Percentiles rank a stretch among this genome's conserved stretches.
Evolutionary conservation across 2,888 invertebrate genomes (phyloP).

Genomic region (Phorcus lineatus): DNA sequence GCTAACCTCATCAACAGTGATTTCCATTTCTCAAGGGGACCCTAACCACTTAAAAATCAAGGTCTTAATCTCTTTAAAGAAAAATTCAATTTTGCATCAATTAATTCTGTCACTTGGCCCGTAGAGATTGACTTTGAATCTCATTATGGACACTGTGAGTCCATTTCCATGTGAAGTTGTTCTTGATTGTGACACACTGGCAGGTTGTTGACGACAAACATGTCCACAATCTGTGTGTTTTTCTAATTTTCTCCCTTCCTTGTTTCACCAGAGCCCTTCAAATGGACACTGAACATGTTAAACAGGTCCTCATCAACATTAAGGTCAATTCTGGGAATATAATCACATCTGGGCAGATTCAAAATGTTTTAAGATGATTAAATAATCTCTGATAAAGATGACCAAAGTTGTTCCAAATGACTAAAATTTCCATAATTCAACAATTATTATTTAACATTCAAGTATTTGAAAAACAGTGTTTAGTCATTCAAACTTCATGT

Average conservation of each 20-base stretch:
- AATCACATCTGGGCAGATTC: too few relatives aligned
- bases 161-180: slow-evolving; percentile 12
- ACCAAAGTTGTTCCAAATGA: too few relatives aligned
- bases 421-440: too few relatives aligned
- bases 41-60: not conserved
- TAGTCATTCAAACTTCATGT: too few relatives aligned
- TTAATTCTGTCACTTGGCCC: not conserved
- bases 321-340: too few relatives aligned
- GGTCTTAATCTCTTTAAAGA: not conserved
- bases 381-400: too few relatives aligned
- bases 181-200: not conserved
- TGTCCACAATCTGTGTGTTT: not conserved
- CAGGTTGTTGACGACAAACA: not conserved
- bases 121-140: not conserved
- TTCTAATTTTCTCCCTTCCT: not conserved
- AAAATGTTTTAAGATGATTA: too few relatives aligned
- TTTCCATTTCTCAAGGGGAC: too few relatives aligned
- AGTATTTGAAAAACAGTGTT: too few relatives aligned
- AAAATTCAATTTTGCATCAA: slow-evolving; percentile 2
- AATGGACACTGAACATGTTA: not conserved
- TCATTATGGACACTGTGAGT: not conserved
- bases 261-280: not conserved
- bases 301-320: too few relatives aligned
- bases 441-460: too few relatives aligned
- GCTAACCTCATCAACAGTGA: too few relatives aligned